phyloP scores from a whole-genome alignment of 2,888 invertebrate genomes.

The Drosophila testacea region DNA sequence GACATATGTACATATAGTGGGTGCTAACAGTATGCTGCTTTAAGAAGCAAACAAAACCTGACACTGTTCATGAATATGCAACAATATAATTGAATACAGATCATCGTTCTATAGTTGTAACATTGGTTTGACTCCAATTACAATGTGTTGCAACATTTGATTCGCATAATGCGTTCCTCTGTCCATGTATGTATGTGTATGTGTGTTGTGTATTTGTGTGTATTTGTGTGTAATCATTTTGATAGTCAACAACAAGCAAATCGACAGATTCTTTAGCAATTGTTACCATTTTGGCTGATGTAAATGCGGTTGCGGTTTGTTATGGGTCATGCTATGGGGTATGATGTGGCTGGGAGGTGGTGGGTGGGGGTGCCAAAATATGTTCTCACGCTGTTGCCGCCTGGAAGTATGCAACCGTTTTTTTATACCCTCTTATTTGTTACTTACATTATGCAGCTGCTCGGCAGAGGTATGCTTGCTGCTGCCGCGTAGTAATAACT shows the following conservation, averaged over 20 bases:
- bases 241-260: constrained; percentile 16
- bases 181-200: constrained; percentile 10
- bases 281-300: constrained; percentile 43
- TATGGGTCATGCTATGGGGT: background rate
- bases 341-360: background rate
- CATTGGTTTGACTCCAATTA: constrained; percentile 36
- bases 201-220: background rate
- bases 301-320: constrained; percentile 56
- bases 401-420: constrained; percentile 34
- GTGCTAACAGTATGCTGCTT: background rate
- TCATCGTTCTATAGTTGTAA: constrained; percentile 27
- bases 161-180: constrained; percentile 44
- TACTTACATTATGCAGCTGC: constrained; percentile 79
- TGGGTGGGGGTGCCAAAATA: constrained; percentile 3
- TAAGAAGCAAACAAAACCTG: constrained; percentile 14
- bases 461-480: constrained; percentile 79
- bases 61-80: constrained; percentile 28
- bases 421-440: constrained; percentile 7
- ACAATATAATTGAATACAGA: constrained; percentile 15
- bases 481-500: constrained; percentile 73
- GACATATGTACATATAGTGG: constrained; percentile 3
- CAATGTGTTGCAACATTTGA: constrained; percentile 47
- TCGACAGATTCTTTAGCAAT: constrained; percentile 28
- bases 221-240: constrained; percentile 1
- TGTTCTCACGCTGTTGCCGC: constrained; percentile 57